These are phyloP conservation scores for Euglossa dilemma DNA, from an alignment of 1,140 invertebrate genomes.

Conservation along the genomic window DNA sequence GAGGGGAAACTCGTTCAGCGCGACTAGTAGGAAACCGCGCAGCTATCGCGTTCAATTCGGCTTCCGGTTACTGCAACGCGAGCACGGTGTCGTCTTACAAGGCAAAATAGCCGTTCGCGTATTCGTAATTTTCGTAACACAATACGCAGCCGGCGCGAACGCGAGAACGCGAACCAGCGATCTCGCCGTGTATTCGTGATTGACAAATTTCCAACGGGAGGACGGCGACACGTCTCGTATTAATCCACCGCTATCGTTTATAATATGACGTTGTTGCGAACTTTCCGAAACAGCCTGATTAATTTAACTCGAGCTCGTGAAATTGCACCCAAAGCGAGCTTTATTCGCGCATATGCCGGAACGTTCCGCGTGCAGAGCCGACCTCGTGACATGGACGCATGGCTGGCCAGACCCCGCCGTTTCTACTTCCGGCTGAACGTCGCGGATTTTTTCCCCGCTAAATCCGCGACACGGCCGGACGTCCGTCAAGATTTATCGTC, in stretches of 20 bases:
- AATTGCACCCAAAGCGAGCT: constrained; percentile 28
- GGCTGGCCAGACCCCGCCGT: constrained; percentile 26
- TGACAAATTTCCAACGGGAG: constrained; percentile 19
- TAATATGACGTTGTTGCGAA: constrained; percentile 14
- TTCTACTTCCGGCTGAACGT: neutral
- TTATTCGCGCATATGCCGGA: constrained; percentile 1
- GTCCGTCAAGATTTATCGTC: constrained; percentile 68
- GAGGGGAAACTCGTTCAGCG: neutral
- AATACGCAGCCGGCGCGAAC: neutral
- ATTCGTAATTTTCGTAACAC: constrained; percentile 40
- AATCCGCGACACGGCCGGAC: constrained; percentile 60
- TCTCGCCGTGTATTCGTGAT: neutral
- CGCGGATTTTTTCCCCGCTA: constrained; percentile 25
- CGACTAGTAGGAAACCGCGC: neutral
- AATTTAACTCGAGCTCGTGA: constrained; percentile 41
- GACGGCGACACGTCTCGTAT: constrained; percentile 13
- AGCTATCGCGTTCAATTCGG: constrained; percentile 20
- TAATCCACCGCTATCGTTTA: constrained; percentile 30
- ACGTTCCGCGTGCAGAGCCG: neutral
- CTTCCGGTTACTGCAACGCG: constrained; percentile 24
- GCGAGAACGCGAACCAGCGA: too few species aligned
- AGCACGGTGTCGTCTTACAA: constrained; percentile 31
- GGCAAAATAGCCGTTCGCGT: constrained; percentile 14
- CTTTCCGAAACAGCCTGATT: constrained; percentile 34
- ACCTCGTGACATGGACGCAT: constrained; percentile 3